These are phyloP conservation scores for Julus scandinavius DNA, from an alignment of 2,888 invertebrate genomes.

Conservation along the genomic window DNA sequence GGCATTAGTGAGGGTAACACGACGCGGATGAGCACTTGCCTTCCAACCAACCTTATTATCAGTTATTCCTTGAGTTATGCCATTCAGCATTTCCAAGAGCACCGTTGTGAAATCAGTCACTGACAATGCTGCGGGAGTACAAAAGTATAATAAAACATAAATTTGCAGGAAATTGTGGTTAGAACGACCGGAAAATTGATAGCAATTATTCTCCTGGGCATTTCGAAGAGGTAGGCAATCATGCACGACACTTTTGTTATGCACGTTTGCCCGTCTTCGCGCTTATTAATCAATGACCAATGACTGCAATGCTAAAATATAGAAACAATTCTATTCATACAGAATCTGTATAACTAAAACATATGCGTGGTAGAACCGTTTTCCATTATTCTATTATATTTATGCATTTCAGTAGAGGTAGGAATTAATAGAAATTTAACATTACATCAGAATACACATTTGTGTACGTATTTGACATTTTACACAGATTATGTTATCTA, in stretches of 20 bases:
- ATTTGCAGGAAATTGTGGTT: not conserved
- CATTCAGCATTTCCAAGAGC: constrained; percentile 27
- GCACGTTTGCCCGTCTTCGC: too few relatives aligned
- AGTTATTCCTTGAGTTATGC: constrained; percentile 9
- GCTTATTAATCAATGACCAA: too few relatives aligned
- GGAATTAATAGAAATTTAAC: too few relatives aligned
- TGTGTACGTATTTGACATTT: too few relatives aligned
- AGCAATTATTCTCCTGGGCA: not conserved
- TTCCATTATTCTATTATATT: too few relatives aligned
- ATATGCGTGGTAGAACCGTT: too few relatives aligned
- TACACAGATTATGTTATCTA: too few relatives aligned
- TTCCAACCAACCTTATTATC: constrained; percentile 36
- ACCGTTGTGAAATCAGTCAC: not conserved
- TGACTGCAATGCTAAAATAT: too few relatives aligned
- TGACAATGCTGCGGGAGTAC: not conserved
- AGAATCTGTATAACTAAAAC: too few relatives aligned
- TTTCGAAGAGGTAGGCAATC: not conserved
- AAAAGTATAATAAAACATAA: not conserved
- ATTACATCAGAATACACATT: too few relatives aligned
- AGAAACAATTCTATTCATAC: too few relatives aligned
- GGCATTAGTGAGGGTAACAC: not conserved
- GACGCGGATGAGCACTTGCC: constrained; percentile 13
- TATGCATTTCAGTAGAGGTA: too few relatives aligned
- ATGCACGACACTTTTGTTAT: not conserved
- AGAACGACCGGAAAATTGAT: not conserved